phyloP scores from a whole-genome alignment of 2,888 invertebrate species.

The Dynastes maya region DNA sequence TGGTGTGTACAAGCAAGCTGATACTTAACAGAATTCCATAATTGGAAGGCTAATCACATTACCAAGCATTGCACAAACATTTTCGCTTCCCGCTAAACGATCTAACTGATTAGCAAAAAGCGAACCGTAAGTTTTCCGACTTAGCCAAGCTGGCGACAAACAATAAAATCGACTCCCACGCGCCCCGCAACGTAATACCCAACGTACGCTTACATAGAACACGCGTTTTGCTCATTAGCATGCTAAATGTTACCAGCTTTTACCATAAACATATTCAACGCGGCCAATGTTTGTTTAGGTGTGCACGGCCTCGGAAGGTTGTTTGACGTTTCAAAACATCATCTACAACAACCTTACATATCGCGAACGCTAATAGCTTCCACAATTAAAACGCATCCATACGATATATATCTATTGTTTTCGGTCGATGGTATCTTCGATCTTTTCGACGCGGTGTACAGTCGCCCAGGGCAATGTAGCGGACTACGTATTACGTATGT shows the following conservation, averaged over 20 bases:
- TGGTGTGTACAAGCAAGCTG: no score
- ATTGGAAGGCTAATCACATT: neutral
- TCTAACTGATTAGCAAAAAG: neutral
- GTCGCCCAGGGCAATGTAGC: neutral
- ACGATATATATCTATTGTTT: neutral
- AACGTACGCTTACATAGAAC: neutral
- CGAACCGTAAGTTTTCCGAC: neutral
- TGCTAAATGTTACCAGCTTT: slow-evolving; percentile 65
- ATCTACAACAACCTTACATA: slow-evolving; percentile 41
- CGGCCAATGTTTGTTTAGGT: slow-evolving; percentile 64
- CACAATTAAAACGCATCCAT: slow-evolving; percentile 15
- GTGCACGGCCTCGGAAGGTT: slow-evolving; percentile 64
- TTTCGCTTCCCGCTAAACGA: neutral
- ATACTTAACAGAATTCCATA: neutral
- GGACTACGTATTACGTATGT: no score
- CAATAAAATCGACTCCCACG: slow-evolving; percentile 65
- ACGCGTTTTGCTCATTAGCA: slow-evolving; percentile 62
- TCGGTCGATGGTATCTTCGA: neutral
- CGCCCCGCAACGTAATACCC: slow-evolving; percentile 59
- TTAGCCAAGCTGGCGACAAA: slow-evolving; percentile 25
- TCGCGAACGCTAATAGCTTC: neutral
- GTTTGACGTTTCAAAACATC: slow-evolving; percentile 55
- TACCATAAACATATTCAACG: slow-evolving; percentile 64
- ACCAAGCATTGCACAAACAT: neutral
- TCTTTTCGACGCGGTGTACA: neutral